phyloP scores from a whole-genome alignment of 1,140 invertebrate genomes.

The Aphelinus atriplicis region DNA sequence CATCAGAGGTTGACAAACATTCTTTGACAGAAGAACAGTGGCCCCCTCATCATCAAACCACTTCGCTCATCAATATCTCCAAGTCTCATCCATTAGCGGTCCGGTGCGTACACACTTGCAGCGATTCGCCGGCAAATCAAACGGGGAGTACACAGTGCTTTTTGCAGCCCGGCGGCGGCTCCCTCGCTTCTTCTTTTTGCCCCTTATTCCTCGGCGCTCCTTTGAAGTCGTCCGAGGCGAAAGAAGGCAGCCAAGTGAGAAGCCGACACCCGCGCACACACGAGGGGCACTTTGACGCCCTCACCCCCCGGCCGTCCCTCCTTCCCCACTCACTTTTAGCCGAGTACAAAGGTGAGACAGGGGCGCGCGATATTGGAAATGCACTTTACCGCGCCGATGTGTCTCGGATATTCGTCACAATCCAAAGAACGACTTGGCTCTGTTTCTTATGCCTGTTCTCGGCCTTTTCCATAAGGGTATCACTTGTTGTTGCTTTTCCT shows the following conservation, averaged over 20 bases:
- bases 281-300: not conserved
- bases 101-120: not conserved
- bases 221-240: conserved; percentile 50
- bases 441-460: conserved; percentile 10
- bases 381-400: conserved; percentile 25
- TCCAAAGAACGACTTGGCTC: conserved; percentile 10
- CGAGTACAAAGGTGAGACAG: not conserved
- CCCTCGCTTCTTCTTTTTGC: conserved; percentile 33
- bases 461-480: not conserved
- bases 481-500: no score
- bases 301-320: not conserved
- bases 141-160: conserved; percentile 1
- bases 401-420: conserved; percentile 26
- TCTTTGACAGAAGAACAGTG: no score
- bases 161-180: conserved; percentile 39
- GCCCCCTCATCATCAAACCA: no score
- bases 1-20: no score
- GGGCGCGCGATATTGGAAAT: conserved; percentile 25
- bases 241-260: conserved; percentile 50
- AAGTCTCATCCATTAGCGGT: conserved; percentile 20
- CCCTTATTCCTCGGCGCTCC: conserved; percentile 39
- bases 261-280: conserved; percentile 39
- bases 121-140: conserved; percentile 29
- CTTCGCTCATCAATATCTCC: no score
- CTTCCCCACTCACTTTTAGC: not conserved